Conservation (phyloP, 2,113 vertebrate species). For the Urocolius indicus region DNA sequence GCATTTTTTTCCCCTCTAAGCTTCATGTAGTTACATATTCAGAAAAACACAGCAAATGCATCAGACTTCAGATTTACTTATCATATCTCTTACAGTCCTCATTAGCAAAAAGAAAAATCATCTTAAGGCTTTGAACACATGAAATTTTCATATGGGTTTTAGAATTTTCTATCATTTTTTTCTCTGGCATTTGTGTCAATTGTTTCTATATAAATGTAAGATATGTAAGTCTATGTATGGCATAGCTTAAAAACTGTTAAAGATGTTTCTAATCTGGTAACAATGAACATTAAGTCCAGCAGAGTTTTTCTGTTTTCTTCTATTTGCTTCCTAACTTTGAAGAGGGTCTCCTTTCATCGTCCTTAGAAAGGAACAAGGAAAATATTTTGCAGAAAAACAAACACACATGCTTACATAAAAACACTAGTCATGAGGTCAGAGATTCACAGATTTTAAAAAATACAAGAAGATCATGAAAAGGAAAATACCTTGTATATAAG, state of each 20-base stretch:
- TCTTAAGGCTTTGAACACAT: neutral
- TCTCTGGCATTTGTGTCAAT: neutral
- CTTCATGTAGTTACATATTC: conserved; percentile 7
- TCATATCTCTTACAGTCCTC: neutral
- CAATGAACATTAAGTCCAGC: neutral
- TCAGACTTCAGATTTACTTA: neutral
- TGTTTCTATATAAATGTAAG: neutral
- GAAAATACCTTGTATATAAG: rapidly evolving
- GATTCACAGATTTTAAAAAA: neutral
- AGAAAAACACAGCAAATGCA: neutral
- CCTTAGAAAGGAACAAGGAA: neutral
- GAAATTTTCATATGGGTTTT: neutral
- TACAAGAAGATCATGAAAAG: neutral
- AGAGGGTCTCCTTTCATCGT: neutral
- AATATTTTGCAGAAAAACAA: neutral
- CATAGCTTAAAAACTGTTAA: neutral
- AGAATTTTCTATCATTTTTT: neutral
- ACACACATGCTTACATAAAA: neutral
- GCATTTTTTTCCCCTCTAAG: neutral
- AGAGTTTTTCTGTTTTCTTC: neutral
- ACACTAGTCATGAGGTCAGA: neutral
- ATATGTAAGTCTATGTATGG: neutral
- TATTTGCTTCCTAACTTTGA: neutral
- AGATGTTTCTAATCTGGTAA: neutral
- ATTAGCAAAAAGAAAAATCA: neutral